Base-by-base conservation (phyloP, 2,797 vertebrate genomes). In the Erethizon dorsatum region DNA sequence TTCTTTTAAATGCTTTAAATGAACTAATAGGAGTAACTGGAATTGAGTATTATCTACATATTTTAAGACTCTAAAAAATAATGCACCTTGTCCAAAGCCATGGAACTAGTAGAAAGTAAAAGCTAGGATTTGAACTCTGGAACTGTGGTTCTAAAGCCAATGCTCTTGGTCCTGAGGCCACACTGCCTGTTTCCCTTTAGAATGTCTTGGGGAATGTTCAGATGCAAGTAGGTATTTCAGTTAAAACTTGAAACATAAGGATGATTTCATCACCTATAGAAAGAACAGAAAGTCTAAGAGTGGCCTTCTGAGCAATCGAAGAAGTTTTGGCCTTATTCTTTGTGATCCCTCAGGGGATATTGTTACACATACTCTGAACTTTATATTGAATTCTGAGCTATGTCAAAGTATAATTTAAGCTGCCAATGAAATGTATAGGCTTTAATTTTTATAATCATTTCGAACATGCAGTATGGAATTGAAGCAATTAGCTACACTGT, bases 331-430 rank as follows among this genome's bases (percentile, higher is more conserved):
- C 26, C 31, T 90, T 96, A 57, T 78, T 57, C 41, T 37, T 7
- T 77, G n/a, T n/a, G 20, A 83, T 73, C 22, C n/a, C 54, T 67
- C 67, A 33, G 7, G 3, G 11, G 9, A 93, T 37, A 85, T 31
- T 77, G 52, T 83, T 95, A 73, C 37, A 56, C 22, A 94, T 26
- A 37, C n/a, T 77, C 20, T 84, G 26, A 87, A 65, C 56, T 93
- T 59, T 90, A 61, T 67, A 82, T 22, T 65, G 41, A 84, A 56
- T 84, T 90, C 37, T 5, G 69, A 88, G 47, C 37, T 8, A 75
- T 61, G n/a, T 75, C 75, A 69, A 96, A 95, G 33, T 93, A 88
- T 20, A 83, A 88, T 91, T 94, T 88, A 61, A 90, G 56, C 69
- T 94, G 15, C 57, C 67, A 92, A 5, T 79, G 57, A 92, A 90